Evolutionary conservation across 1,140 invertebrate species (phyloP), one percentile per base, ranked within the genome.

Genomic region (Mactra quadrangularis): DNA sequence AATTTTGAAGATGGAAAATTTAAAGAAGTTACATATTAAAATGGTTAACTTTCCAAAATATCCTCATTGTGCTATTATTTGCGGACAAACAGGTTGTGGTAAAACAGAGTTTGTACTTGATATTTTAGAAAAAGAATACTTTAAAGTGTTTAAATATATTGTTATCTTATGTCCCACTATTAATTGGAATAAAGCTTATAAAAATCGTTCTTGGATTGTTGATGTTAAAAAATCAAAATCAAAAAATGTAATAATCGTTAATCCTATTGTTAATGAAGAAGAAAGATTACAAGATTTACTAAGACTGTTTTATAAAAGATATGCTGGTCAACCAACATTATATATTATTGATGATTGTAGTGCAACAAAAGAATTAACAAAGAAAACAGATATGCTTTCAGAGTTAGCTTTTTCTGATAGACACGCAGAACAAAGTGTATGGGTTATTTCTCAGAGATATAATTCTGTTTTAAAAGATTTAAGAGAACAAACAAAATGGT

Each of bases 361-460:
- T n/a, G 59, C 59, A 35, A 62, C 59, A 27, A 79, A 79, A 79
- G 62, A 68, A 79, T 35, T 79, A 68, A 79, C 76, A 57, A 79
- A 79, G 62, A 79, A 53, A 57, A 79, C 55, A 57, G 76, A 79
- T 70, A 79, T 79, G 76, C 33, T 79, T 9, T 76, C 38, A 22
- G 50, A 71, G 19, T 22, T 71, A 19, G 68, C 68, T 22, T 71
- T 71, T 71, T 71, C 55, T n/a, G 55, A 53, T 29, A 57, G 71
- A 45, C 71, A 75, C 15, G 71, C 71, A 11, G 71, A 57, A 60
- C 53, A 75, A 59, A 55, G 47, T 55, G 52, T 74, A 1, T n/a
- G n/a, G n/a, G n/a, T n/a, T n/a, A n/a, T n/a, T n/a, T n/a, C n/a
- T n/a, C n/a, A n/a, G n/a, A n/a, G n/a, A n/a, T n/a, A n/a, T n/a